phyloP scores from a whole-genome alignment of 1,140 invertebrate species.

The Steinernema khuongi region DNA sequence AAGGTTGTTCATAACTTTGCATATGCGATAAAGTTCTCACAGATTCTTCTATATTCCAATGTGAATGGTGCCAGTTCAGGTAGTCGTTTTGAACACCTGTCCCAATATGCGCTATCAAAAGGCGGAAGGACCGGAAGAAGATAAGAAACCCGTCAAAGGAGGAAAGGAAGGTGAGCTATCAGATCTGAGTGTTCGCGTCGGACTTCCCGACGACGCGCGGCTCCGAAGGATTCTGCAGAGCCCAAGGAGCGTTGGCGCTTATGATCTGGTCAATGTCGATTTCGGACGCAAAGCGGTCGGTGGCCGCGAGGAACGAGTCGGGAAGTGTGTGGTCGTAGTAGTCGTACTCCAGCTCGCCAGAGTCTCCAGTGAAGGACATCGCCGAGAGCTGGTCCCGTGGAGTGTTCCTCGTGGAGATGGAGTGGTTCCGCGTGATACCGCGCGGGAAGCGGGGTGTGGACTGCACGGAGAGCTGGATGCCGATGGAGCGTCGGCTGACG shows the following conservation, averaged over 20 bases:
- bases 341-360: conserved; percentile 14
- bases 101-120: no score
- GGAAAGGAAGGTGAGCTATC: not conserved
- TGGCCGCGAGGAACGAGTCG: not conserved
- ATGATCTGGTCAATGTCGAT: conserved; percentile 23
- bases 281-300: conserved; percentile 1
- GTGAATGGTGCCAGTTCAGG: no score
- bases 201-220: not conserved
- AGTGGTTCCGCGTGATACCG: not conserved
- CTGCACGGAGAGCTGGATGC: conserved; percentile 19
- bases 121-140: conserved; percentile 5
- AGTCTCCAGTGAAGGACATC: not conserved
- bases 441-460: conserved; percentile 7
- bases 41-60: no score
- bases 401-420: not conserved
- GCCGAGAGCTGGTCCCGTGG: not conserved
- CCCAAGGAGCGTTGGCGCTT: not conserved
- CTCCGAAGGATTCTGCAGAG: not conserved
- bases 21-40: no score
- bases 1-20: no score
- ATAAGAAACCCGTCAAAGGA: not conserved
- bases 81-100: no score
- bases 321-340: conserved; percentile 15
- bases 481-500: conserved; percentile 13
- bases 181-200: conserved; percentile 8